Conservation (phyloP, 1,140 invertebrate species). For the Hetaerina americana region DNA sequence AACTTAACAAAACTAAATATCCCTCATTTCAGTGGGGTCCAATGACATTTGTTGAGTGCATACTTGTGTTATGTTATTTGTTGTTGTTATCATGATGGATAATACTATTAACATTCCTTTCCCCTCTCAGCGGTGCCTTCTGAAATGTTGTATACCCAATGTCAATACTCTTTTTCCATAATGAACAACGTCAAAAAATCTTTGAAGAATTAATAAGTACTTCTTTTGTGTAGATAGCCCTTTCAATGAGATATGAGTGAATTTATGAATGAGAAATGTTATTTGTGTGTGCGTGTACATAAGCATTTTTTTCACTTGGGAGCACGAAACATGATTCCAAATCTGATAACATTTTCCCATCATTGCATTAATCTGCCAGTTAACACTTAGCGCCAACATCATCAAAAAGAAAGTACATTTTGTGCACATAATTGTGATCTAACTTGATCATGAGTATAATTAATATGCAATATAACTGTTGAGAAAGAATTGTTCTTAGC, state of each 20-base stretch:
- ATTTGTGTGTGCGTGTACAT: neutral
- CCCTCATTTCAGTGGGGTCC: neutral
- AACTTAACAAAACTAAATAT: neutral
- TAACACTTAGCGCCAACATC: neutral
- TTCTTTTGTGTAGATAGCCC: neutral
- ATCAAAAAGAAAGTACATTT: neutral
- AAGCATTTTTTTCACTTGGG: neutral
- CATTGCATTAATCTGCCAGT: neutral
- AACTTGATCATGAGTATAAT: neutral
- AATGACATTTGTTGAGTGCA: neutral
- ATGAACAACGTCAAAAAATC: neutral
- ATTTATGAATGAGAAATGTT: neutral
- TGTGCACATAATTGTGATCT: neutral
- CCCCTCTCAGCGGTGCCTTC: neutral
- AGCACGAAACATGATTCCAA: neutral
- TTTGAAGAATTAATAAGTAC: neutral
- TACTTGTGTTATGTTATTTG: neutral
- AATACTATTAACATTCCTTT: neutral
- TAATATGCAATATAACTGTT: neutral
- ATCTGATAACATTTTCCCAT: neutral
- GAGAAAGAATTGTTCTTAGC: neutral
- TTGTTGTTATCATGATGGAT: neutral
- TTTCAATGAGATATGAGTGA: neutral
- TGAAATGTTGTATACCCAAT: neutral
- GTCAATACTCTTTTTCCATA: neutral